These are phyloP conservation scores for Melanogrammus aeglefinus DNA, from an alignment of 2,797 vertebrate species.

Conservation along the genomic window DNA sequence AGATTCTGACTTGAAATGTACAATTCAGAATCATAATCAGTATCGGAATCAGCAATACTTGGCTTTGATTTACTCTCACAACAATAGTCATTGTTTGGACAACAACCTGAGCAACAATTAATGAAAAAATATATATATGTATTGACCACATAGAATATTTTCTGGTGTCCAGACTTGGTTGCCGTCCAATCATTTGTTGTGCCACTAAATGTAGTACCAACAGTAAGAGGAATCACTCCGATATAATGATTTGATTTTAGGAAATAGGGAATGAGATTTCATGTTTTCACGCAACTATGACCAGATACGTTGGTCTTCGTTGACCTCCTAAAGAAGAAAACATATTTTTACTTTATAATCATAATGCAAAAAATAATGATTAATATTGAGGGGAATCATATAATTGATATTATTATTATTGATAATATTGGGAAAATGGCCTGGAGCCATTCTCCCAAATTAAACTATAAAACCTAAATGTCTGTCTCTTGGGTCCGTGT, in stretches of 20 bases:
- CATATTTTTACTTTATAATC: not conserved
- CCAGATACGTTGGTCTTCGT: not conserved
- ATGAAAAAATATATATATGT: slow-evolving; percentile 26
- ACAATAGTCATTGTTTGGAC: slow-evolving; percentile 51
- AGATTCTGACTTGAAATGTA: no score
- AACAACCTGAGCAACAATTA: slow-evolving; percentile 59
- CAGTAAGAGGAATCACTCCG: slow-evolving; percentile 73
- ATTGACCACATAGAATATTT: slow-evolving; percentile 25
- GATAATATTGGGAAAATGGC: no score
- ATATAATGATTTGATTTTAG: slow-evolving; percentile 72
- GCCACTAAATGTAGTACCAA: slow-evolving; percentile 70
- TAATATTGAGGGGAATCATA: no score
- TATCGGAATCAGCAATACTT: no score
- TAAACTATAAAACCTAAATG: not conserved
- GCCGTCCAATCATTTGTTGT: slow-evolving; percentile 68
- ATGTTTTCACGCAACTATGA: not conserved
- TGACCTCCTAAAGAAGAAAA: not conserved
- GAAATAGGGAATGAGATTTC: slow-evolving; percentile 73
- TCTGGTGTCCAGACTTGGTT: slow-evolving; percentile 48
- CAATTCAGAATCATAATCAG: slow-evolving; percentile 16
- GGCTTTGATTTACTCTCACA: slow-evolving; percentile 33
- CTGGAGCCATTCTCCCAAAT: no score
- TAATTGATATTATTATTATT: no score
- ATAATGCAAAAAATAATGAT: no score
- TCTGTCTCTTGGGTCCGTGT: not conserved